Percentiles rank a stretch among this genome's conserved stretches.
phyloP scores from a whole-genome alignment of 2,797 vertebrate species.

The Bryconaethiops microstoma region DNA sequence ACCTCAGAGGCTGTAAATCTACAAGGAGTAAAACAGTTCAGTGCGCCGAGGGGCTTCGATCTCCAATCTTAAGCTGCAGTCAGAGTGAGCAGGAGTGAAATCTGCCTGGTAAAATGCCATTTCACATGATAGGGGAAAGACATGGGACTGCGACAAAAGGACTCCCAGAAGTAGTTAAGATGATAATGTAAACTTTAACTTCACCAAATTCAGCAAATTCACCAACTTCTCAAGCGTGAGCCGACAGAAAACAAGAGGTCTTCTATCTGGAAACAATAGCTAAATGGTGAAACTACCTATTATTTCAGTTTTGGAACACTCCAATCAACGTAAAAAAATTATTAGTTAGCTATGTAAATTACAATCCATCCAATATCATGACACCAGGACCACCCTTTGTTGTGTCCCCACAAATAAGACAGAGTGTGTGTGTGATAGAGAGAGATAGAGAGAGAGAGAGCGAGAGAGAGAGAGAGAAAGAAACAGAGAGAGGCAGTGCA shows the following conservation, averaged over 20 bases:
- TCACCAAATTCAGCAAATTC: background rate
- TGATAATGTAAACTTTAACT: too few species aligned
- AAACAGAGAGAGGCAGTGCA: constrained; percentile 6
- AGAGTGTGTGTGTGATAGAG: background rate
- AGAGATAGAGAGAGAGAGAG: constrained; percentile 22
- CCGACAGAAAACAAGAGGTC: background rate
- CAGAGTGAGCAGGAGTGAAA: background rate
- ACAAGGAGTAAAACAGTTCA: constrained; percentile 47
- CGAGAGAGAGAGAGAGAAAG: too few species aligned
- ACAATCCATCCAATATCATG: too few species aligned
- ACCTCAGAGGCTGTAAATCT: constrained; percentile 57
- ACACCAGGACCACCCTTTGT: too few species aligned
- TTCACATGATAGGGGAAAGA: background rate
- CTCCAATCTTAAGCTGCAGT: constrained; percentile 46
- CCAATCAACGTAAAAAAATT: too few species aligned
- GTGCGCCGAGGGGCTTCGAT: constrained; percentile 54
- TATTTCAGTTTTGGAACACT: too few species aligned
- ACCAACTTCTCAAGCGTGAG: background rate
- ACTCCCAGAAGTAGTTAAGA: background rate
- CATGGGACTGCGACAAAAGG: background rate
- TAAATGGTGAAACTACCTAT: too few species aligned
- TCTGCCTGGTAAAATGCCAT: constrained; percentile 21
- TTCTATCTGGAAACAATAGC: too few species aligned
- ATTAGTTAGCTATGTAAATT: too few species aligned
- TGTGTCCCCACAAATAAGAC: too few species aligned